These are phyloP conservation scores for Helarctos malayanus DNA, from an alignment of 2,797 vertebrate genomes.

Conservation along the genomic window DNA sequence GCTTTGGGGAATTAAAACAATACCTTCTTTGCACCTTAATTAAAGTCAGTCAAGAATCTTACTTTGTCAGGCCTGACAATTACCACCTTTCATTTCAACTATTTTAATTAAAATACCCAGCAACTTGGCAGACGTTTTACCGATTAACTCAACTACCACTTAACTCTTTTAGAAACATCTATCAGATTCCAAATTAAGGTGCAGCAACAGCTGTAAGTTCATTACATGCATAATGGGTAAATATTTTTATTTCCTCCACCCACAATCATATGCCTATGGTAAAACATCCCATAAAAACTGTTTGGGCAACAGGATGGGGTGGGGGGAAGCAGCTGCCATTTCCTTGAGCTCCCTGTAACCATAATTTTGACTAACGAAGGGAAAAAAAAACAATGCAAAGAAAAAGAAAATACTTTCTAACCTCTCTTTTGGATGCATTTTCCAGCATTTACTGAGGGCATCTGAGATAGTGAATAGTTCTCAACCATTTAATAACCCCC, in stretches of 20 bases:
- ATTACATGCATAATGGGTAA: constrained; percentile 60
- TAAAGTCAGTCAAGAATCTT: constrained; percentile 71
- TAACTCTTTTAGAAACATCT: constrained; percentile 73
- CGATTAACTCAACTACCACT: constrained; percentile 74
- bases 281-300: constrained; percentile 2
- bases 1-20: constrained; percentile 74
- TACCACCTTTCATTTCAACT: constrained; percentile 75
- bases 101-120: constrained; percentile 78
- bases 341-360: neutral
- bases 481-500: neutral
- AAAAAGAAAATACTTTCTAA: neutral
- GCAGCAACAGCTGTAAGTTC: constrained; percentile 53
- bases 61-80: constrained; percentile 71
- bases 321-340: neutral
- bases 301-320: neutral
- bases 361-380: neutral
- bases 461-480: neutral
- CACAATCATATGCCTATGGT: constrained; percentile 6
- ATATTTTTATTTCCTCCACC: constrained; percentile 71
- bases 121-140: constrained; percentile 65
- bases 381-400: neutral
- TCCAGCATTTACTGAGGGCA: neutral
- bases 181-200: constrained; percentile 75
- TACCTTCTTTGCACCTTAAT: constrained; percentile 69
- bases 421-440: neutral